Evolutionary conservation across 2,888 invertebrate genomes (phyloP).

Genomic region (Elysia crispata): DNA sequence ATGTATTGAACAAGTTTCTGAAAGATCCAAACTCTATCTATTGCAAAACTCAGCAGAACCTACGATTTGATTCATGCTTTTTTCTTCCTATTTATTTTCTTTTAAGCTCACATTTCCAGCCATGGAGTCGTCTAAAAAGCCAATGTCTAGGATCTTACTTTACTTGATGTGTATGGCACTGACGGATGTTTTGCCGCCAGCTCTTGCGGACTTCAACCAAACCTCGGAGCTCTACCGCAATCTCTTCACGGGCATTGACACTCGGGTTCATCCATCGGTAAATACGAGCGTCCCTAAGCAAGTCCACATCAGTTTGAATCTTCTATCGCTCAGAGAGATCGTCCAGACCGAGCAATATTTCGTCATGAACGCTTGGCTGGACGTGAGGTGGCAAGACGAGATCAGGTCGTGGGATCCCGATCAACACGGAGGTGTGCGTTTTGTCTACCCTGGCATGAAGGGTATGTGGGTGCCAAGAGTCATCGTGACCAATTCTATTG

Average conservation of each 20-base stretch:
- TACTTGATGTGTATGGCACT: no score
- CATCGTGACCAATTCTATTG: conserved; percentile 29
- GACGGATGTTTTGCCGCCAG: no score
- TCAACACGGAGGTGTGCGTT: conserved; percentile 17
- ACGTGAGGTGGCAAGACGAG: conserved; percentile 36
- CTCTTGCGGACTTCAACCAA: no score
- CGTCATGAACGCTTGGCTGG: not conserved
- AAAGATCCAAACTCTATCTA: no score
- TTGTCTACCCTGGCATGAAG: conserved; percentile 18
- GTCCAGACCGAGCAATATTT: conserved; percentile 21
- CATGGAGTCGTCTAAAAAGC: no score
- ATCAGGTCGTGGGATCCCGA: conserved; percentile 26
- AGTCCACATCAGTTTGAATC: not conserved
- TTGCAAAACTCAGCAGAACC: no score
- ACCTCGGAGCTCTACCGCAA: not conserved
- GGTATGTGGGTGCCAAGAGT: conserved; percentile 40
- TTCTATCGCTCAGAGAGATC: conserved; percentile 20
- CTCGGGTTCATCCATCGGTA: conserved; percentile 12
- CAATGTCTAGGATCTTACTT: no score
- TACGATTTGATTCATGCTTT: no score
- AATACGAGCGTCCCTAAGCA: conserved; percentile 14
- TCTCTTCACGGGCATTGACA: not conserved
- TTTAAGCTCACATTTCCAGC: no score
- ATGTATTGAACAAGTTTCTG: no score
- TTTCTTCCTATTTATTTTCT: no score